phyloP scores from a whole-genome alignment of 2,113 vertebrate genomes.

The Chaetorhynchus papuensis region DNA sequence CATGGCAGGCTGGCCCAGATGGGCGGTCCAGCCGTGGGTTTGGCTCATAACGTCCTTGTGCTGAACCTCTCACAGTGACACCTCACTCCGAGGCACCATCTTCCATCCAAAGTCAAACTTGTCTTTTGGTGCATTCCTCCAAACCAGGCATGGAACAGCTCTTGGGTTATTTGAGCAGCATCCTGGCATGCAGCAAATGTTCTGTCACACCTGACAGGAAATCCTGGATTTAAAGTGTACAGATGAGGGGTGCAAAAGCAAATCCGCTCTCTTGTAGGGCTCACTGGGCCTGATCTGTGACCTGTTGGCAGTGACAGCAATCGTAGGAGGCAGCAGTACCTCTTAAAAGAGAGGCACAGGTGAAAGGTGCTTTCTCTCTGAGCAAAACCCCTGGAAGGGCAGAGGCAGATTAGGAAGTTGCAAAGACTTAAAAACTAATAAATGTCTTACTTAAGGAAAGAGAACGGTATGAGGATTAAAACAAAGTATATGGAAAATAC shows the following conservation, averaged over 20 bases:
- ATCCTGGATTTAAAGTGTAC: background rate
- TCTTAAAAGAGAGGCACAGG: background rate
- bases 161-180: background rate
- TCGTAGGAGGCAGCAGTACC: background rate
- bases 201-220: background rate
- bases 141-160: background rate
- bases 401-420: background rate
- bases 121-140: background rate
- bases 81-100: fast-evolving
- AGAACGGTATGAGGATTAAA: background rate
- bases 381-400: background rate
- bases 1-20: background rate
- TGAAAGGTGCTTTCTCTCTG: background rate
- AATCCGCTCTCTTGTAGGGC: background rate
- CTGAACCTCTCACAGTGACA: background rate
- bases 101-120: background rate
- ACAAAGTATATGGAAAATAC: background rate
- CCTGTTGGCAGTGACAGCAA: background rate
- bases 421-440: background rate
- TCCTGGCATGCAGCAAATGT: background rate
- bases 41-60: background rate
- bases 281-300: background rate
- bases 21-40: fast-evolving
- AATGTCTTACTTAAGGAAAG: background rate
- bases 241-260: background rate